Percentiles rank a stretch among this genome's conserved stretches.
These are phyloP conservation scores for Xylocampa areola DNA, from an alignment of 2,888 invertebrate genomes.

Conservation along the genomic window DNA sequence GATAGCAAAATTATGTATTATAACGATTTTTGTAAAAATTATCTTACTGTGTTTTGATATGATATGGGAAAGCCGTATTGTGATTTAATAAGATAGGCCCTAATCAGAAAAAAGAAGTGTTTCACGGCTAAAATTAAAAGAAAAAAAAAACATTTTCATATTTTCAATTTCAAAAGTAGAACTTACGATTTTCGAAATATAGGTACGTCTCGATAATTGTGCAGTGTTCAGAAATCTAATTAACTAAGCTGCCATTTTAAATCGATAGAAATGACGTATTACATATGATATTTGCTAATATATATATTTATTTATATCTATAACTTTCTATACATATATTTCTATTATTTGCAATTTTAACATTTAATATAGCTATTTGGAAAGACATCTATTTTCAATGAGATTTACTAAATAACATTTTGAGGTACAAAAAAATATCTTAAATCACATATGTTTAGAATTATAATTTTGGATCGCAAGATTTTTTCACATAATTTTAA, in stretches of 20 bases:
- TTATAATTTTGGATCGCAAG: no score
- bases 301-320: conserved; percentile 6
- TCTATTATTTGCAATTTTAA: conserved; percentile 3
- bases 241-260: conserved; percentile 10
- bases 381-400: background rate
- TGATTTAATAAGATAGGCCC: no score
- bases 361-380: background rate
- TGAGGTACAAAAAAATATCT: background rate
- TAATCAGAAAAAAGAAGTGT: no score
- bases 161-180: conserved; percentile 26
- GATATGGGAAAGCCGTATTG: no score
- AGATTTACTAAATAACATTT: background rate
- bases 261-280: no score
- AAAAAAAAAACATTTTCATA: no score
- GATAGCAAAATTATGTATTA: no score
- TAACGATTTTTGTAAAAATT: no score
- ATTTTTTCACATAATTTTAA: background rate
- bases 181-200: conserved; percentile 15
- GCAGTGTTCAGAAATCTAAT: conserved; percentile 46
- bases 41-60: no score
- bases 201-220: conserved; percentile 29
- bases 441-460: no score
- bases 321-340: conserved; percentile 13
- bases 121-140: no score
- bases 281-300: conserved; percentile 16